phyloP scores from a whole-genome alignment of 2,888 invertebrate genomes.

The Pammene fasciana region DNA sequence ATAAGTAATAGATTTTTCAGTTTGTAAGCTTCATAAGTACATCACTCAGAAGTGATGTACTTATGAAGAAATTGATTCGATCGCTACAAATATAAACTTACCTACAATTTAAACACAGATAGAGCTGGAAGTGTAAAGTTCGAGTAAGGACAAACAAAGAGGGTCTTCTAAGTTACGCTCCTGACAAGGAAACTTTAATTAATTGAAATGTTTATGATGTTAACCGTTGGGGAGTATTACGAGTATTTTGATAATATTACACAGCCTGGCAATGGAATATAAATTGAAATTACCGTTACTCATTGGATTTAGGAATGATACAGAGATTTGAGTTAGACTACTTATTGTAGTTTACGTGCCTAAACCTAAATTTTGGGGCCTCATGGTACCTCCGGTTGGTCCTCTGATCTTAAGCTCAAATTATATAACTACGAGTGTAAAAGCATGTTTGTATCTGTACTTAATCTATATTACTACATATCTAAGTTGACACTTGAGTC shows the following conservation, averaged over 20 bases:
- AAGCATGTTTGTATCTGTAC: too few relatives aligned
- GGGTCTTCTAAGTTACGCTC: conserved; percentile 42
- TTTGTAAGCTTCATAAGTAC: too few relatives aligned
- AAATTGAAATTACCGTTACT: conserved; percentile 32
- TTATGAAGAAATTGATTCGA: not conserved
- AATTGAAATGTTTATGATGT: conserved; percentile 43
- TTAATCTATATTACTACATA: too few relatives aligned
- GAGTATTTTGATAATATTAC: conserved; percentile 40
- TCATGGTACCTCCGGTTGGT: too few relatives aligned
- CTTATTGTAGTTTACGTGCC: too few relatives aligned
- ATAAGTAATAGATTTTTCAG: too few relatives aligned
- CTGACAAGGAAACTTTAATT: conserved; percentile 43
- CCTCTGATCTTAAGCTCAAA: too few relatives aligned
- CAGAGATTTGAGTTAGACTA: too few relatives aligned
- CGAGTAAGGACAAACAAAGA: conserved; percentile 38
- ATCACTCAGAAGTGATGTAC: too few relatives aligned
- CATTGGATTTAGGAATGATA: conserved; percentile 1
- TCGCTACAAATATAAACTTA: not conserved
- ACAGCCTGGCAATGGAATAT: conserved; percentile 27
- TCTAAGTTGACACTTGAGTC: too few relatives aligned
- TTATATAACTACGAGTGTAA: too few relatives aligned
- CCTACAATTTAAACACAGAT: conserved; percentile 30
- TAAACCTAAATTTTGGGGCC: too few relatives aligned
- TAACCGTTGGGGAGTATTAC: conserved; percentile 39
- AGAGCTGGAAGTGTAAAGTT: conserved; percentile 37